Evolutionary conservation across 1,140 invertebrate genomes (phyloP).

Genomic region (Sarcophaga peregrina): DNA sequence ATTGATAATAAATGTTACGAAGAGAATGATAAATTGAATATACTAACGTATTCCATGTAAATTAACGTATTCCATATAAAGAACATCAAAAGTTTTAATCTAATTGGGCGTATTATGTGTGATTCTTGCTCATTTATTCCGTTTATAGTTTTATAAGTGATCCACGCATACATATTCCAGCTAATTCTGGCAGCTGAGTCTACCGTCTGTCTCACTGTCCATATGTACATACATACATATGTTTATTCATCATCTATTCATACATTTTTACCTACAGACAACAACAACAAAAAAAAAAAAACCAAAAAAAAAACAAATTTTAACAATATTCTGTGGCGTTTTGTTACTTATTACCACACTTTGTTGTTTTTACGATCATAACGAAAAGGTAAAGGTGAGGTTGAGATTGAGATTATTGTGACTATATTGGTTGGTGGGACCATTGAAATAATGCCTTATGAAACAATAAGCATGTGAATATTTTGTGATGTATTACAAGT

Average conservation of each 20-base stretch:
- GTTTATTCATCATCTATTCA: background rate
- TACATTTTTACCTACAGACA: background rate
- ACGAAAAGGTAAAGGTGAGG: background rate
- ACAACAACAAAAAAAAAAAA: too few species aligned
- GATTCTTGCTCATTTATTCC: constrained; percentile 3
- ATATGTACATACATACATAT: too few species aligned
- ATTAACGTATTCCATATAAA: too few species aligned
- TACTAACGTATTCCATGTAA: too few species aligned
- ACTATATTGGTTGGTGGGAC: background rate
- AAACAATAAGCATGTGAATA: constrained; percentile 2
- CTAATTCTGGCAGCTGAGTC: background rate
- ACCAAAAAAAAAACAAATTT: background rate
- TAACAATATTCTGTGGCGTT: background rate
- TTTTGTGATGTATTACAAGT: background rate
- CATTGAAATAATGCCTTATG: background rate
- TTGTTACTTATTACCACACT: background rate
- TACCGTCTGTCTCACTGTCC: background rate
- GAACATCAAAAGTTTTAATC: background rate
- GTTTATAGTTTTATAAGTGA: constrained; percentile 16
- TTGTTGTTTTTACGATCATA: too few species aligned
- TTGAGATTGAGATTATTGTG: background rate
- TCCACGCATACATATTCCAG: constrained; percentile 4
- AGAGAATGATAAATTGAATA: too few species aligned
- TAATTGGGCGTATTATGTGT: constrained; percentile 26
- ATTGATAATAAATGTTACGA: too few species aligned